Evolutionary conservation across 2,797 vertebrate genomes (phyloP).

Genomic region (Dryobates pubescens): DNA sequence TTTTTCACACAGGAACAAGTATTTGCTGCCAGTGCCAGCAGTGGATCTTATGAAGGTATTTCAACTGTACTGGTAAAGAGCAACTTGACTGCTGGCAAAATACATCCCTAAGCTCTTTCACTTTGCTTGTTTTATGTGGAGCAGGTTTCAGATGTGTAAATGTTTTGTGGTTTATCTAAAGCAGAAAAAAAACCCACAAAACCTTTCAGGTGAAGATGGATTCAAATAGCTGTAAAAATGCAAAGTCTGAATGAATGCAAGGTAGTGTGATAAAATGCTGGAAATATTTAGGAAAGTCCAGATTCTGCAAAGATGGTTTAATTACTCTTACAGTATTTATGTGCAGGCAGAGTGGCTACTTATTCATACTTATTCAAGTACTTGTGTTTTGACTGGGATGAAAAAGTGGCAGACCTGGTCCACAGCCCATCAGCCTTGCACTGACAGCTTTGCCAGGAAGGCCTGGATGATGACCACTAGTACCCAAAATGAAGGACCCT

Average conservation of each 20-base stretch:
- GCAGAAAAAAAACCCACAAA: not conserved
- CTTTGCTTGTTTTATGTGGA: not conserved
- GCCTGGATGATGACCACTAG: not conserved
- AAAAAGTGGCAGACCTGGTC: not conserved
- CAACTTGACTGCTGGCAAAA: not conserved
- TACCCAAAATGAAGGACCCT: fast-evolving
- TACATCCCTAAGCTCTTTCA: not conserved
- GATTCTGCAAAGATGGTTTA: not conserved
- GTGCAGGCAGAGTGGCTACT: fast-evolving
- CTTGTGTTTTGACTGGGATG: not conserved
- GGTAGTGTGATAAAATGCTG: not conserved
- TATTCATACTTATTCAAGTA: not conserved
- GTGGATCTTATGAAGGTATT: not conserved
- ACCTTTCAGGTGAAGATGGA: not conserved
- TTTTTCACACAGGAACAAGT: not conserved
- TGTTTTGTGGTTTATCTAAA: not conserved
- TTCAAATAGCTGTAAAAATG: not conserved
- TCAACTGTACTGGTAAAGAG: not conserved
- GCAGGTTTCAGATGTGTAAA: not conserved
- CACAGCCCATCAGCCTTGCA: not conserved
- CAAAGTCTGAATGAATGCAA: not conserved
- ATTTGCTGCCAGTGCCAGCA: not conserved
- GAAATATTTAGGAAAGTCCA: not conserved
- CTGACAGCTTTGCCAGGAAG: not conserved
- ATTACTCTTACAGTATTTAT: not conserved